These are phyloP conservation scores for Colletes gigas DNA, from an alignment of 1,140 invertebrate genomes.

Conservation along the genomic window DNA sequence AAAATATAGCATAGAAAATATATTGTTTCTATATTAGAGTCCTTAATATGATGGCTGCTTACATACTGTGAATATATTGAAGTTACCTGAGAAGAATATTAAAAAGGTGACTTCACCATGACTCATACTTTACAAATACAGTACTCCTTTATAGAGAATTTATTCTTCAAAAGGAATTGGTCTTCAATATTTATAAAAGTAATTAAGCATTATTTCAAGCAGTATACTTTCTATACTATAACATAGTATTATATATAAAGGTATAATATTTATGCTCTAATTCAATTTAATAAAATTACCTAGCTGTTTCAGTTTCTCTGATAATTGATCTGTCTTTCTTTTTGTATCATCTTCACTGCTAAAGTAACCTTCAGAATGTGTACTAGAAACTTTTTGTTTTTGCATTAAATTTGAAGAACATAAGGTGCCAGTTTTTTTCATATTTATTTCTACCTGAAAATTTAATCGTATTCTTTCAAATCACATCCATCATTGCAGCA, in stretches of 20 bases:
- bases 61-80: slow-evolving; percentile 46
- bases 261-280: background rate
- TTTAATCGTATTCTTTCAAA: background rate
- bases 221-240: background rate
- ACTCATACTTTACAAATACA: slow-evolving; percentile 57
- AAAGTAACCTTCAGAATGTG: slow-evolving; percentile 87
- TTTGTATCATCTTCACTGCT: slow-evolving; percentile 84
- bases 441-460: slow-evolving; percentile 69
- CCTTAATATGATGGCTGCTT: slow-evolving; percentile 44
- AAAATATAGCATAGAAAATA: background rate
- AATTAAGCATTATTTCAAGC: slow-evolving; percentile 21
- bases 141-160: slow-evolving; percentile 35
- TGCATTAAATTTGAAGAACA: slow-evolving; percentile 65
- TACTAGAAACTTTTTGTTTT: slow-evolving; percentile 82
- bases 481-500: no score
- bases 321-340: slow-evolving; percentile 69
- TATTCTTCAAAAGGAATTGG: slow-evolving; percentile 30
- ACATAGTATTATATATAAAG: background rate
- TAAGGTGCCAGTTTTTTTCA: slow-evolving; percentile 79
- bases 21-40: slow-evolving; percentile 39
- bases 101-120: slow-evolving; percentile 65
- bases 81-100: slow-evolving; percentile 62
- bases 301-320: slow-evolving; percentile 69
- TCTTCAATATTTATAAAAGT: slow-evolving; percentile 13
- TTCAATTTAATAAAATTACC: slow-evolving; percentile 51